Percentiles rank a stretch among this genome's conserved stretches.
phyloP scores from a whole-genome alignment of 2,888 invertebrate species.

The Scrobipalpa costella region DNA sequence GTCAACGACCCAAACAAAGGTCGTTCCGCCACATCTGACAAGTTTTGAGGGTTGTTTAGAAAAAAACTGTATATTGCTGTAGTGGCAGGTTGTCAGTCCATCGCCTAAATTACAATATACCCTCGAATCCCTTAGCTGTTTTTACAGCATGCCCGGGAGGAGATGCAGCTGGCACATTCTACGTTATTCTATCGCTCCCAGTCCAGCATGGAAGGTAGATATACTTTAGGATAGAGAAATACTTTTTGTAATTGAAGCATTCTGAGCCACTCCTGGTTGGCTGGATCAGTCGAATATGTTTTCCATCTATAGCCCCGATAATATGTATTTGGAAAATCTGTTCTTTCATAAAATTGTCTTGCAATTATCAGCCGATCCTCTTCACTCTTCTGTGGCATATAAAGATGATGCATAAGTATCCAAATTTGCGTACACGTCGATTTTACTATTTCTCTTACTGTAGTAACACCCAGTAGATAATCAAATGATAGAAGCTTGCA shows the following conservation, averaged over 20 bases:
- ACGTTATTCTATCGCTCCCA: no score
- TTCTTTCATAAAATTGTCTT: conserved; percentile 27
- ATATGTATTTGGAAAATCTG: conserved; percentile 49
- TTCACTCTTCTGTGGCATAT: conserved; percentile 21
- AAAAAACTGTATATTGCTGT: no score
- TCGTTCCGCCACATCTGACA: no score
- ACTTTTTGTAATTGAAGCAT: conserved; percentile 44
- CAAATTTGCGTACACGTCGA: conserved; percentile 26
- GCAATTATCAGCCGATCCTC: conserved; percentile 20
- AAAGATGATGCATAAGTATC: conserved; percentile 25
- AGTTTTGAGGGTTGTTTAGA: no score
- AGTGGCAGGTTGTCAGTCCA: no score
- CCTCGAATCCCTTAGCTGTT: no score
- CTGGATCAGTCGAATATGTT: conserved; percentile 40
- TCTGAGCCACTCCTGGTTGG: conserved; percentile 39
- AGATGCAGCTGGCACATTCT: no score
- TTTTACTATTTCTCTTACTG: conserved; percentile 28
- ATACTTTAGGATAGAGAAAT: no score
- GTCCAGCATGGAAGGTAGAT: no score
- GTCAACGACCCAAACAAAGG: no score
- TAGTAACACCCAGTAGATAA: conserved; percentile 26
- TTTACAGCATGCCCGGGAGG: no score
- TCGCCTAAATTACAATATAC: no score
- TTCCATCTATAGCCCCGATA: conserved; percentile 44
- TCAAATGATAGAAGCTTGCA: conserved; percentile 24